phyloP scores from a whole-genome alignment of 2,113 vertebrate genomes.

The Sminthopsis crassicaudata region DNA sequence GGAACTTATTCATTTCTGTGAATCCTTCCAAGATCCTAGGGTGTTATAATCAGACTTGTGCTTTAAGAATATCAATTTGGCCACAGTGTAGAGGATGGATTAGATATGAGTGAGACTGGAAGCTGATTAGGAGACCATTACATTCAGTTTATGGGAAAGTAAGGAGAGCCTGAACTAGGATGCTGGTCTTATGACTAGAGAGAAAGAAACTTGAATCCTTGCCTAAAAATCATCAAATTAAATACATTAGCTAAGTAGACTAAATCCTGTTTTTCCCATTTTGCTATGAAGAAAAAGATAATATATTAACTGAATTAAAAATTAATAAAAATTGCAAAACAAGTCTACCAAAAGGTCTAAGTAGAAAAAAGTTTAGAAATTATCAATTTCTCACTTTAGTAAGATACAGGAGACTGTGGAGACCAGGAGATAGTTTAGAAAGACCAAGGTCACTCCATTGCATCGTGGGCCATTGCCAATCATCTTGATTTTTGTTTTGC shows the following conservation, averaged over 20 bases:
- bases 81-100: background rate
- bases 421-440: background rate
- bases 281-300: background rate
- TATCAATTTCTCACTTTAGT: no score
- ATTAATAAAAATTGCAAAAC: background rate
- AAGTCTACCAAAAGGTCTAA: background rate
- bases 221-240: background rate
- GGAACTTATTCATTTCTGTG: background rate
- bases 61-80: conserved; percentile 17
- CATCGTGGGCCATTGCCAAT: background rate
- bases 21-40: background rate
- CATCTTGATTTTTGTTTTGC: background rate
- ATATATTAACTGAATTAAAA: background rate
- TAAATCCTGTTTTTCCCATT: background rate
- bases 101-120: background rate
- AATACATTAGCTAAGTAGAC: background rate
- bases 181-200: background rate
- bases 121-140: background rate
- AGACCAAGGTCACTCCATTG: background rate
- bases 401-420: background rate
- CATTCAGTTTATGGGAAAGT: background rate
- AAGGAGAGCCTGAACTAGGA: background rate
- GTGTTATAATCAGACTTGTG: background rate
- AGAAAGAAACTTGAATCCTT: background rate
- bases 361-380: background rate